Evolutionary conservation across 2,888 invertebrate species (phyloP).

Genomic region (Invenusta paracnida): DNA sequence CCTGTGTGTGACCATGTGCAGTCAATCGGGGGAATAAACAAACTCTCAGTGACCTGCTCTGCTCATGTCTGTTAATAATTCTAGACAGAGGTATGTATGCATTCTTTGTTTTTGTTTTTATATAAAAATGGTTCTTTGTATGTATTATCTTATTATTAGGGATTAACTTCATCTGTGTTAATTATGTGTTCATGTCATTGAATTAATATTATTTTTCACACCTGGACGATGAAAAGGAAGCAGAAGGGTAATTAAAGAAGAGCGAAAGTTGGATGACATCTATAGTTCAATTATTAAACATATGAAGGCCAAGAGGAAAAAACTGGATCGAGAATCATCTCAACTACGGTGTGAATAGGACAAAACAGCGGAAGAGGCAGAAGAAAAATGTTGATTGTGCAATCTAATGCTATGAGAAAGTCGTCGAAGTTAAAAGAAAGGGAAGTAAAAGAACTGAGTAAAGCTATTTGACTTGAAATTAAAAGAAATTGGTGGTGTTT

Average conservation of each 20-base stretch:
- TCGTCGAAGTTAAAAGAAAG: neutral
- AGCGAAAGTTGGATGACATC: neutral
- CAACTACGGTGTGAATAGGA: neutral
- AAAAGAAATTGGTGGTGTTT: conserved; percentile 9
- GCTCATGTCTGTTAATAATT: conserved; percentile 9
- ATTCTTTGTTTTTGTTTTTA: neutral
- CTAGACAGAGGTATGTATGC: conserved; percentile 8
- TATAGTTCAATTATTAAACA: neutral
- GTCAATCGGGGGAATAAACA: neutral
- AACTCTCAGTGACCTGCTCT: conserved; percentile 18
- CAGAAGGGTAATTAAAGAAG: neutral
- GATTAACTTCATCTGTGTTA: conserved; percentile 15
- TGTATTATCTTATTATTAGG: neutral
- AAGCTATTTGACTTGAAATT: conserved; percentile 18
- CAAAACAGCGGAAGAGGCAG: conserved; percentile 41
- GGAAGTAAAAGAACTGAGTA: conserved; percentile 30
- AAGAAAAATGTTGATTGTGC: conserved; percentile 1
- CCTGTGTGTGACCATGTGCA: conserved; percentile 11
- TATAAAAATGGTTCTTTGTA: neutral
- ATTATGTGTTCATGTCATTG: conserved; percentile 20
- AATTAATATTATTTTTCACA: conserved; percentile 26
- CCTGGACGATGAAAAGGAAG: neutral
- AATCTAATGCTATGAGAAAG: neutral
- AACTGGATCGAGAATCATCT: neutral
- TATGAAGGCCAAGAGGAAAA: neutral